These are phyloP conservation scores for Enteromius argenteus DNA, from an alignment of 2,797 vertebrate species.

Conservation along the genomic window DNA sequence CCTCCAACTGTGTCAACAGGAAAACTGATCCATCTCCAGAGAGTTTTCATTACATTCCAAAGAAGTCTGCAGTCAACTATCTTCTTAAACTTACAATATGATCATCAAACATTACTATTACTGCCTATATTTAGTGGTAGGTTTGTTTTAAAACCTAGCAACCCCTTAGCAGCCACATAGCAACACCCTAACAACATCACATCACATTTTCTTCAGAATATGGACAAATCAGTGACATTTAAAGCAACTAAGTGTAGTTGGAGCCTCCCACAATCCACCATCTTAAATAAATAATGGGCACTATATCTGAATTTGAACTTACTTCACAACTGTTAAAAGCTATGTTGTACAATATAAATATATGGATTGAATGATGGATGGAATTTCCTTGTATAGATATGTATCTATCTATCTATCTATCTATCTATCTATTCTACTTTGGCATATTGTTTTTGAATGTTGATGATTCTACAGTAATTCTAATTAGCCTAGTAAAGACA, in stretches of 20 bases:
- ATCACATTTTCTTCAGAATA: background rate
- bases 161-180: background rate
- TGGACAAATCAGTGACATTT: background rate
- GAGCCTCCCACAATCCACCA: no score
- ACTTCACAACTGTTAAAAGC: no score
- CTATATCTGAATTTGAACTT: background rate
- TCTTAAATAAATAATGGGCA: background rate
- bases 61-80: background rate
- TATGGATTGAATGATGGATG: no score
- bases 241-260: background rate
- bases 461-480: no score
- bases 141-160: background rate
- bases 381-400: no score
- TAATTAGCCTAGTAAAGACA: background rate
- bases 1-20: constrained; percentile 25
- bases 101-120: background rate
- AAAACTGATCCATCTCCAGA: constrained; percentile 13
- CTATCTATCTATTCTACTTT: no score
- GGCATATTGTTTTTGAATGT: no score
- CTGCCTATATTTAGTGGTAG: background rate
- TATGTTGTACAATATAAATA: no score
- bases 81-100: background rate
- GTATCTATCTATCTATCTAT: no score
- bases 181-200: background rate
- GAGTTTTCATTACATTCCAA: constrained; percentile 15